These are phyloP conservation scores for Drosophila sturtevanti DNA, from an alignment of 1,140 invertebrate genomes.

Conservation along the genomic window DNA sequence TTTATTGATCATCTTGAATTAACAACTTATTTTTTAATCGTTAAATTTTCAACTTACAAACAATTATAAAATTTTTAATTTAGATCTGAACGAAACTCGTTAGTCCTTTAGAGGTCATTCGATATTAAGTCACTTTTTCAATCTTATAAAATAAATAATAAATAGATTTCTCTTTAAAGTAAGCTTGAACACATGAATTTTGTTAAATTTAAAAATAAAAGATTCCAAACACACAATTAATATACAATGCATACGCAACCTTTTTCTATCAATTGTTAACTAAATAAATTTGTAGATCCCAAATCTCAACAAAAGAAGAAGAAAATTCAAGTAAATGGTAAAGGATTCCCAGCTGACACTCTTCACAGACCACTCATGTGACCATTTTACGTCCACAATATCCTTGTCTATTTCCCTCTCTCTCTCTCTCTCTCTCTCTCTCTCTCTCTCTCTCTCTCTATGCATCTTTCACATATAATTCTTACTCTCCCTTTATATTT, in stretches of 20 bases:
- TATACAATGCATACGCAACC: background rate
- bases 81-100: too few relatives aligned
- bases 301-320: background rate
- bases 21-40: too few relatives aligned
- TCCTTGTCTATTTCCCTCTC: conserved; percentile 51
- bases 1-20: too few relatives aligned
- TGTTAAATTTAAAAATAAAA: background rate
- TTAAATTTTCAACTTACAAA: too few relatives aligned
- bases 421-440: background rate
- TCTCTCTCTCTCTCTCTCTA: background rate
- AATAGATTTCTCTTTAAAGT: too few relatives aligned
- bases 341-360: background rate
- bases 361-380: conserved; percentile 45
- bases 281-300: background rate
- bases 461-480: too few relatives aligned
- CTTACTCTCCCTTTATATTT: too few relatives aligned
- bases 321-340: background rate
- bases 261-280: background rate
- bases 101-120: too few relatives aligned
- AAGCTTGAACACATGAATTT: background rate
- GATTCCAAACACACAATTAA: too few relatives aligned
- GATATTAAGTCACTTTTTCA: too few relatives aligned
- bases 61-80: too few relatives aligned
- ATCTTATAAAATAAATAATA: too few relatives aligned
- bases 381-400: conserved; percentile 50